Conservation (phyloP, 1,140 invertebrate species). For the Anastrepha ludens region DNA sequence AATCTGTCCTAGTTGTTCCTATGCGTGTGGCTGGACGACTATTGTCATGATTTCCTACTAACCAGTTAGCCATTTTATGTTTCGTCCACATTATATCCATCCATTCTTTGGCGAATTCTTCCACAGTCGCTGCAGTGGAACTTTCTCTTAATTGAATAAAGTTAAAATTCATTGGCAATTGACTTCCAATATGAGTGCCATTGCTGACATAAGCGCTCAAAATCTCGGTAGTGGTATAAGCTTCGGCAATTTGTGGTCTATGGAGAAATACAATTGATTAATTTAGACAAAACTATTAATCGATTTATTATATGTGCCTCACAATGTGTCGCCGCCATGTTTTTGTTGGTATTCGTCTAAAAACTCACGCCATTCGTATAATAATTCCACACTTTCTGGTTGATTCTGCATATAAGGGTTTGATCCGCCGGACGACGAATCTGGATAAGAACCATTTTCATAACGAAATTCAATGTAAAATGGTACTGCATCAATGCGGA, state of each 20-base stretch:
- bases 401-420: slow-evolving; percentile 78
- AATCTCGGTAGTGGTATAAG: slow-evolving; percentile 75
- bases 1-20: slow-evolving; percentile 78
- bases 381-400: slow-evolving; percentile 75
- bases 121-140: slow-evolving; percentile 73
- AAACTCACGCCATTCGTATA: slow-evolving; percentile 76
- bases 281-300: too few relatives aligned
- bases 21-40: slow-evolving; percentile 78
- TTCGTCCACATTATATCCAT: slow-evolving; percentile 75
- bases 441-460: slow-evolving; percentile 75
- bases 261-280: neutral
- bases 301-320: neutral
- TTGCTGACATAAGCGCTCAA: slow-evolving; percentile 78
- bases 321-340: slow-evolving; percentile 66
- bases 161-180: slow-evolving; percentile 80
- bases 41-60: slow-evolving; percentile 80
- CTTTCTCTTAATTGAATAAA: slow-evolving; percentile 72
- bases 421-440: slow-evolving; percentile 75
- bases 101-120: slow-evolving; percentile 74
- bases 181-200: slow-evolving; percentile 74
- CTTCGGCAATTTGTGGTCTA: slow-evolving; percentile 80
- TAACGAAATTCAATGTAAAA: slow-evolving; percentile 79
- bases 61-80: slow-evolving; percentile 76
- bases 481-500: slow-evolving; percentile 81
- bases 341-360: slow-evolving; percentile 75